phyloP scores from a whole-genome alignment of 92 coral and sea anemone genomes.

The Chrysogorgia sp. region DNA sequence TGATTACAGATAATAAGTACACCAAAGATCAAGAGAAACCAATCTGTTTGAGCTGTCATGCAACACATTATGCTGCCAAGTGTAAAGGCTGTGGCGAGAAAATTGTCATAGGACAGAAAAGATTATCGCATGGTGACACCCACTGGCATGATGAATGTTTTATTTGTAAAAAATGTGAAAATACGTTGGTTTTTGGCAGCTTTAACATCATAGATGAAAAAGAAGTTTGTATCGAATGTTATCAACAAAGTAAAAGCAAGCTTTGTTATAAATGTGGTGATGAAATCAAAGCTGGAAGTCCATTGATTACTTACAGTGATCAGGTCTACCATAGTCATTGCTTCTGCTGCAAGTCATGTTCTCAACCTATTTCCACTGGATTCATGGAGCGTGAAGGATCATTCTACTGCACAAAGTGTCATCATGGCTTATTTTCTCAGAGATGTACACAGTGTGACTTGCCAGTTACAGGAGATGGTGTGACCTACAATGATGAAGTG shows the following conservation, averaged over 20 bases:
- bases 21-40: slow-evolving; percentile 7
- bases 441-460: slow-evolving; percentile 32
- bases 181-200: slow-evolving; percentile 19
- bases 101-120: slow-evolving; percentile 31
- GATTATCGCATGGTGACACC: background rate
- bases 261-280: slow-evolving; percentile 36
- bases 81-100: slow-evolving; percentile 27
- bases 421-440: slow-evolving; percentile 29
- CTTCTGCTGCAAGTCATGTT: slow-evolving; percentile 23
- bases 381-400: slow-evolving; percentile 33
- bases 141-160: slow-evolving; percentile 46
- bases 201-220: slow-evolving; percentile 22
- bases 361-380: slow-evolving; percentile 18
- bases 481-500: slow-evolving; percentile 20
- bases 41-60: slow-evolving; percentile 30
- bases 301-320: slow-evolving; percentile 1
- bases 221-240: slow-evolving; percentile 24
- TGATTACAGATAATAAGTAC: slow-evolving; percentile 67
- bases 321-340: slow-evolving; percentile 16
- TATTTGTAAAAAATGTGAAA: slow-evolving; percentile 32
- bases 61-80: slow-evolving; percentile 17
- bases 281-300: slow-evolving; percentile 17
- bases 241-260: slow-evolving; percentile 14
- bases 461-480: slow-evolving; percentile 59
- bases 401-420: slow-evolving; percentile 29